phyloP scores from a whole-genome alignment of 1,140 invertebrate species.

The Mercenaria mercenaria region DNA sequence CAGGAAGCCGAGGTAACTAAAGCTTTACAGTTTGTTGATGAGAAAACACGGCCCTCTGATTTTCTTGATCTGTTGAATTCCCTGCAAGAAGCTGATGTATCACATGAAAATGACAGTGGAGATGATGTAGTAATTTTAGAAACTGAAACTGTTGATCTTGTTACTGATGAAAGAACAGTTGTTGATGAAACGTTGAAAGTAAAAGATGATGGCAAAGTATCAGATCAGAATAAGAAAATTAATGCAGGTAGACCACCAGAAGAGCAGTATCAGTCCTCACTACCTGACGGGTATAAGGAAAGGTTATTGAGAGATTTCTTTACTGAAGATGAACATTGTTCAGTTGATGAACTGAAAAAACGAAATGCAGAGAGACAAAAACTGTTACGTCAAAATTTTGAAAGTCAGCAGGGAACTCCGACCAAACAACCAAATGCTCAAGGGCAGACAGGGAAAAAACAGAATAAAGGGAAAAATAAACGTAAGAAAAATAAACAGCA shows the following conservation, averaged over 20 bases:
- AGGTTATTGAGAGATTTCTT: constrained; percentile 68
- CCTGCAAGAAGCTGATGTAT: neutral
- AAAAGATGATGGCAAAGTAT: neutral
- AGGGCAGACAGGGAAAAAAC: neutral
- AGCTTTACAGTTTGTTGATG: constrained; percentile 72
- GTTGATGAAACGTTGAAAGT: neutral
- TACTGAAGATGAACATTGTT: constrained; percentile 68
- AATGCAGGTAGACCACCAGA: neutral
- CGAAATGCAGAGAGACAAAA: constrained; percentile 75
- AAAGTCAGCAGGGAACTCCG: constrained; percentile 8
- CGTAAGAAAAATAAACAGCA: constrained; percentile 36
- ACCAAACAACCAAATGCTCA: neutral
- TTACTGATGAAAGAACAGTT: neutral
- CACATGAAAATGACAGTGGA: neutral
- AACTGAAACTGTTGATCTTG: constrained; percentile 19
- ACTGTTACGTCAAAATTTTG: constrained; percentile 69
- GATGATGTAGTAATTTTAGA: constrained; percentile 37
- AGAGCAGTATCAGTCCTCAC: neutral
- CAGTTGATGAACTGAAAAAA: constrained; percentile 71
- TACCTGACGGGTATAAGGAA: constrained; percentile 74
- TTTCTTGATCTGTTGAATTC: constrained; percentile 68
- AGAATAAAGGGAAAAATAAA: constrained; percentile 27
- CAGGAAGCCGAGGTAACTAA: constrained; percentile 67
- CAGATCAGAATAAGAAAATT: neutral
- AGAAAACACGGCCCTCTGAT: constrained; percentile 75